Evolutionary conservation across 2,888 invertebrate species (phyloP).

Genomic region (Petrolisthes manimaculis): DNA sequence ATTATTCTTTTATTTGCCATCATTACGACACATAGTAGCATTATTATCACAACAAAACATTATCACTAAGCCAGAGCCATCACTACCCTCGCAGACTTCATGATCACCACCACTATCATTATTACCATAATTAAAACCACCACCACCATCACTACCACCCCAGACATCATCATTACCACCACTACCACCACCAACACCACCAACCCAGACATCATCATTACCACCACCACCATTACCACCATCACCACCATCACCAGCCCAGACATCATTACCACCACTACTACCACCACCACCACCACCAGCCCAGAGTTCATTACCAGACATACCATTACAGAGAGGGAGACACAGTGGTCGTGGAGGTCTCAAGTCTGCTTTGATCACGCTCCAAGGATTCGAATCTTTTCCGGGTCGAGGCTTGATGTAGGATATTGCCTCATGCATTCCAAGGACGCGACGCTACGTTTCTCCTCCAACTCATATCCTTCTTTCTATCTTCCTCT

Average conservation of each 20-base stretch:
- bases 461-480: no score
- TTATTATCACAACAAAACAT: neutral
- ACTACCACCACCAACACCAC: constrained; percentile 10
- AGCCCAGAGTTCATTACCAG: neutral
- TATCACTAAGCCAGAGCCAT: neutral
- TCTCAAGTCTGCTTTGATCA: no score
- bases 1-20: neutral
- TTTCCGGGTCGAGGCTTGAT: no score
- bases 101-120: neutral
- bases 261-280: neutral
- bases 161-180: neutral
- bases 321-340: neutral
- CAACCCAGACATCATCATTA: neutral
- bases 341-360: no score
- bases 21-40: neutral
- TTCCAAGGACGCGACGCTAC: no score
- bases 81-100: neutral
- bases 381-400: no score
- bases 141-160: neutral
- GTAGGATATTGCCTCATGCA: no score
- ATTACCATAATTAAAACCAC: neutral
- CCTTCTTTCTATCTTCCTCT: no score
- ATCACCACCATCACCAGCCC: constrained; percentile 4
- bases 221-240: neutral
- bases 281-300: constrained; percentile 19